phyloP scores from a whole-genome alignment of 2,113 vertebrate species.

The Pao palembangensis region DNA sequence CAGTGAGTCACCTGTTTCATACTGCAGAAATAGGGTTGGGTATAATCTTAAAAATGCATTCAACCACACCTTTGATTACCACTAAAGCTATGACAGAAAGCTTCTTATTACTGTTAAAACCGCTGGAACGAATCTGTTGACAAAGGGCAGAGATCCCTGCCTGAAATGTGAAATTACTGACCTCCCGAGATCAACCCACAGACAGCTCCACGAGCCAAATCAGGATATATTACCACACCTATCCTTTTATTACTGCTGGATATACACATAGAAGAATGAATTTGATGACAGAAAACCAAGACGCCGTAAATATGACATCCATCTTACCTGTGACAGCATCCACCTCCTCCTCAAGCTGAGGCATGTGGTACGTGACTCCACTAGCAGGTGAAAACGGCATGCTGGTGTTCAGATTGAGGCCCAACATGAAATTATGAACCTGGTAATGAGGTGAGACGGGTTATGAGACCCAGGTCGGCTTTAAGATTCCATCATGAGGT shows the following conservation, averaged over 20 bases:
- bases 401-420: constrained; percentile 87
- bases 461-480: background rate
- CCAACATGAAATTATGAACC: constrained; percentile 98
- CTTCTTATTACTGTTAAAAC: no score
- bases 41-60: background rate
- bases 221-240: no score
- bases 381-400: constrained; percentile 78
- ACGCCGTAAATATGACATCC: background rate
- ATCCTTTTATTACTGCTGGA: no score
- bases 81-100: no score
- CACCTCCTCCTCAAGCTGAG: constrained; percentile 79
- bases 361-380: constrained; percentile 58
- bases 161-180: background rate
- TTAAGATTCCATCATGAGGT: background rate
- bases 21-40: background rate
- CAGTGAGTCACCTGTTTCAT: no score
- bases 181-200: background rate
- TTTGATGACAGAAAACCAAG: no score
- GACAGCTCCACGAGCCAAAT: no score
- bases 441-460: constrained; percentile 6
- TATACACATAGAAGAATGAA: no score
- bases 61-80: constrained; percentile 5
- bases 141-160: background rate
- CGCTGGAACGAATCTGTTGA: background rate
- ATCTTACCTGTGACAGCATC: constrained; percentile 84